A percentile compares a stretch with the other conserved stretches of the same genome.
phyloP scores from a whole-genome alignment of 2,888 invertebrate genomes.

The Drosophila diplacantha region DNA sequence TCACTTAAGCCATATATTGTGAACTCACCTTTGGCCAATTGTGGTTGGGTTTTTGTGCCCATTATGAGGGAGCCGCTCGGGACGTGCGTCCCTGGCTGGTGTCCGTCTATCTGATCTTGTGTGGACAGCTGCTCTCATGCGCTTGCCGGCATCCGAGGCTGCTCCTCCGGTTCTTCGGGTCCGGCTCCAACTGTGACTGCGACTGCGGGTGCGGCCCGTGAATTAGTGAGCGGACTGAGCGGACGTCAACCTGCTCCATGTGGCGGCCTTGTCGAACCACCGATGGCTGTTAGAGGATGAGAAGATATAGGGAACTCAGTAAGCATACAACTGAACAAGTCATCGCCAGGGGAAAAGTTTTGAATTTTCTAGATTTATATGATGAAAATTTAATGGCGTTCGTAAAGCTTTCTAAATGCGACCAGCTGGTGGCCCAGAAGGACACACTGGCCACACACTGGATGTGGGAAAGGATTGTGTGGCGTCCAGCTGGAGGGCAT shows the following conservation, averaged over 20 bases:
- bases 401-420: slow-evolving; percentile 32
- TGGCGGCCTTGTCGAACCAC: slow-evolving; percentile 58
- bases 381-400: slow-evolving; percentile 29
- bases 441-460: slow-evolving; percentile 12
- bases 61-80: slow-evolving; percentile 58
- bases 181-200: slow-evolving; percentile 28
- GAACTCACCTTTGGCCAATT: slow-evolving; percentile 71
- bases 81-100: slow-evolving; percentile 17
- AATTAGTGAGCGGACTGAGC: slow-evolving; percentile 24
- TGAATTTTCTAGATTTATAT: slow-evolving; percentile 34
- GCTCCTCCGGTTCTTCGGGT: slow-evolving; percentile 29
- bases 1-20: no score
- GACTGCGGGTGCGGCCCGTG: slow-evolving; percentile 26
- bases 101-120: slow-evolving; percentile 32
- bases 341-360: slow-evolving; percentile 28
- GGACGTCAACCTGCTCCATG: slow-evolving; percentile 60
- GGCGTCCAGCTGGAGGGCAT: slow-evolving; percentile 31
- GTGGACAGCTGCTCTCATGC: slow-evolving; percentile 17
- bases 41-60: slow-evolving; percentile 76
- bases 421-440: slow-evolving; percentile 34
- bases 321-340: slow-evolving; percentile 49
- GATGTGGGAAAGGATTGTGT: slow-evolving; percentile 33
- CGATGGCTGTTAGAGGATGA: slow-evolving; percentile 44
- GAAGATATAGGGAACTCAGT: slow-evolving; percentile 18
- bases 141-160: slow-evolving; percentile 36